Evolutionary conservation across 2,888 invertebrate genomes (phyloP), one percentile per base, ranked within the genome.

Genomic region (Hololepta plana): DNA sequence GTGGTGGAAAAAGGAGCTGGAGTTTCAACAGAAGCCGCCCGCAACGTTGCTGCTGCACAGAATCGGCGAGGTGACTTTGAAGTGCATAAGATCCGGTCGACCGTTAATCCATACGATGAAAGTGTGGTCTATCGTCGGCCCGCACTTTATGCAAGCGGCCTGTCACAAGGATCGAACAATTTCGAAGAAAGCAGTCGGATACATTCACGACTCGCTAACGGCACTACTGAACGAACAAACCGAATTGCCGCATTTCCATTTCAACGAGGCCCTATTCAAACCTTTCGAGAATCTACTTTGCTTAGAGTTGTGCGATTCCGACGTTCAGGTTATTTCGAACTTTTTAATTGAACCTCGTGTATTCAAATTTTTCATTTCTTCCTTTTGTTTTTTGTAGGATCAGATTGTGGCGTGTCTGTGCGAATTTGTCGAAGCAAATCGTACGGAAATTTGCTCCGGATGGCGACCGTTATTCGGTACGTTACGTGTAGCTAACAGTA

Each of bases 401-500:
- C 75, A 75, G 59, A 88, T 96, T 41, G 85, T 95, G 22, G 84
- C 87, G 28, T 90, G 88, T 40, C 73, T 95, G 24, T 91, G 91
- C 51, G 91, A 91, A 54, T 85, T 95, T 42, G 93, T 96, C 0
- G 91, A 93, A 53, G 85, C 85, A 0, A 90, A 87, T 50, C 67
- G 87, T 40, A 77, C 80, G 32, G 90, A 93, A 59, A 88, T 95
- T 20, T 71, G 84, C 37, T 91, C 90, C 0, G 95, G 95, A 0
- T 96, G 95, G 95, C 64, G 93, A 27, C 88, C 95, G 1, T 57
- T 96, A 2, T 96, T 96, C 47, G 90, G 90, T 7, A 90, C 93
- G 1, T 55, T 96, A 21, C 68, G 90, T 11, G 87, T 88, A 22
- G 88, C 91, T 0, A 77, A 75, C 41, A 64, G 65, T 41, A 25